These are phyloP conservation scores for Galerucella pusilla DNA, from an alignment of 2,888 invertebrate species.

Conservation along the genomic window DNA sequence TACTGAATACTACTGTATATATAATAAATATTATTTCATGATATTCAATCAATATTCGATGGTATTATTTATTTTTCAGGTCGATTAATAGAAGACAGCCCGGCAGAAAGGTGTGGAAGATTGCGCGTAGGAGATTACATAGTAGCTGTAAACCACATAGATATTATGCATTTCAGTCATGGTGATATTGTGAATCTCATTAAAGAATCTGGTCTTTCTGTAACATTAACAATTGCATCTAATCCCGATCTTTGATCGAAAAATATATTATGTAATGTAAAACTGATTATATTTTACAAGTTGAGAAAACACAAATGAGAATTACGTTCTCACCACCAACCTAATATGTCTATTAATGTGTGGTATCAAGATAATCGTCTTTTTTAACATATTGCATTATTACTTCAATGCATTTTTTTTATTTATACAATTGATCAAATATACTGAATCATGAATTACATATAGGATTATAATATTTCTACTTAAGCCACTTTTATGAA, in stretches of 20 bases:
- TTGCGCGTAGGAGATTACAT: conserved; percentile 96
- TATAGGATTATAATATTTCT: too few species aligned
- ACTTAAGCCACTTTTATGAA: too few species aligned
- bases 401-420: neutral
- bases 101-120: conserved; percentile 92
- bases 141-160: conserved; percentile 92
- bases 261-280: neutral
- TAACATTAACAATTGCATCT: conserved; percentile 83
- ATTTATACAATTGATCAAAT: neutral
- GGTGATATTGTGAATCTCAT: conserved; percentile 97
- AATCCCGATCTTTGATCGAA: conserved; percentile 67
- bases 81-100: conserved; percentile 93
- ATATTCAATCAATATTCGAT: neutral
- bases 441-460: too few species aligned
- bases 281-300: conserved; percentile 1
- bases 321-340: neutral
- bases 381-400: neutral
- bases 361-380: neutral
- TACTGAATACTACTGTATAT: too few species aligned
- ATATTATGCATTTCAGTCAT: conserved; percentile 92
- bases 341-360: neutral
- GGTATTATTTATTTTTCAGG: conserved; percentile 69
- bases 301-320: conserved; percentile 1
- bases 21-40: too few species aligned
- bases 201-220: conserved; percentile 93